A percentile compares a stretch with the other conserved stretches of the same genome.
Conservation (phyloP, 2,113 vertebrate species). For the Odontesthes bonariensis region DNA sequence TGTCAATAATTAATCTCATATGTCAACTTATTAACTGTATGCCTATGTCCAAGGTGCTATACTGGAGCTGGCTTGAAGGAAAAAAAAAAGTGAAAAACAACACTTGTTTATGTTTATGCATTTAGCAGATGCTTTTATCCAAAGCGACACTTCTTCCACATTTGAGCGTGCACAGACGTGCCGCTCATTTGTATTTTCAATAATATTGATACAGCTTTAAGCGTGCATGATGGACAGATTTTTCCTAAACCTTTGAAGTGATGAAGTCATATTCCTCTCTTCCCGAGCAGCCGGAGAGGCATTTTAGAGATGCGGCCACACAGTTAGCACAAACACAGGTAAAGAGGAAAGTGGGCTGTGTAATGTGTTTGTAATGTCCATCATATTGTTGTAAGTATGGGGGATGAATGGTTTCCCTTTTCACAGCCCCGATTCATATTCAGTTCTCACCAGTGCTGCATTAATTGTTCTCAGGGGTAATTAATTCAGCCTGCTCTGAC, state of each 20-base stretch:
- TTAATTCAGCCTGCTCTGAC: not conserved
- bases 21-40: too few species aligned
- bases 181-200: too few species aligned
- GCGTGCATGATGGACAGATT: not conserved
- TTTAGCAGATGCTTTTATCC: too few species aligned
- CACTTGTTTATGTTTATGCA: too few species aligned
- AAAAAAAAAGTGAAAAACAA: too few species aligned
- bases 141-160: too few species aligned
- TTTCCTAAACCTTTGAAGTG: not conserved
- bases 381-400: slow-evolving; percentile 4
- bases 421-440: not conserved
- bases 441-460: not conserved
- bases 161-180: too few species aligned
- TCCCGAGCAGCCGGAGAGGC: slow-evolving; percentile 57
- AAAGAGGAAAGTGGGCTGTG: slow-evolving; percentile 27
- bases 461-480: too few species aligned
- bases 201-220: not conserved
- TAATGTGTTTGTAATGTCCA: not conserved
- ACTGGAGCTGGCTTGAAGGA: too few species aligned
- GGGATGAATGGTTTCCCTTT: slow-evolving; percentile 7
- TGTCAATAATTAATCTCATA: too few species aligned
- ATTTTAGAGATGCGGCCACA: slow-evolving; percentile 57
- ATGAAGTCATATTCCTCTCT: slow-evolving; percentile 8
- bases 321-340: slow-evolving; percentile 67
- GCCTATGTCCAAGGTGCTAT: too few species aligned